Base-by-base conservation (phyloP, 1,140 invertebrate species). In the Heliconius hermathena region DNA sequence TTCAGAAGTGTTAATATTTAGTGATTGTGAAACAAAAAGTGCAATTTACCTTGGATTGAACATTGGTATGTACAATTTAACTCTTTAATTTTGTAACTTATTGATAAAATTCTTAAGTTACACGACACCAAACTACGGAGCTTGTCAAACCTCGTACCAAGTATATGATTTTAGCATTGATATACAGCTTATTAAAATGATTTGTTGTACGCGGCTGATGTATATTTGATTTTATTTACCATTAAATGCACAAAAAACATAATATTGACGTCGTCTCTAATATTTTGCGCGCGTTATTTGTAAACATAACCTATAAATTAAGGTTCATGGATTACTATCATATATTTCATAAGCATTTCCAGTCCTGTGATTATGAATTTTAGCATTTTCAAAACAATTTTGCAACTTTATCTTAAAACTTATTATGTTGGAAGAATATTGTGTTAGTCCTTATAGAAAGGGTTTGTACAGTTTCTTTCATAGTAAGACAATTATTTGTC, bases 1-100 rank as follows among this genome's bases (percentile, higher is more conserved):
- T 76, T 60, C 73, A 79, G 66, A 84, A 85, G 83, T 89, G 82
- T 78, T 85, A 76, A 77, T 81, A 83, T 80, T 71, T 33, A 80
- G 82, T 87, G 85, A 82, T 80, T 77, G 82, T 84, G 82, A 33
- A 77, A 77, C 78, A 73, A 78, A 78, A 38, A 74, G 76, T 78
- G 66, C 13, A 38, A 71, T 75, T 46, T 77, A 66, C 13, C 60
- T 57, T 74, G 80, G 80, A 81, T 81, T 81, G 71, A 74, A 49
- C 70, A 26, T 71, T 81, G 80, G 80, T 81, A 81, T 81, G 80
- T 81, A 81, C 76, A 78, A 78, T 74, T 81, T 77, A 54, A 75
- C 26, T 72, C 20, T 74, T 78, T 74, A 52, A 9, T 81, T 46
- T 46, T 5, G 26, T 38, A 9, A 54, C 33, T 60, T 41, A 29